Evolutionary conservation across 1,140 invertebrate genomes (phyloP).

Genomic region (Drosophila funebris): DNA sequence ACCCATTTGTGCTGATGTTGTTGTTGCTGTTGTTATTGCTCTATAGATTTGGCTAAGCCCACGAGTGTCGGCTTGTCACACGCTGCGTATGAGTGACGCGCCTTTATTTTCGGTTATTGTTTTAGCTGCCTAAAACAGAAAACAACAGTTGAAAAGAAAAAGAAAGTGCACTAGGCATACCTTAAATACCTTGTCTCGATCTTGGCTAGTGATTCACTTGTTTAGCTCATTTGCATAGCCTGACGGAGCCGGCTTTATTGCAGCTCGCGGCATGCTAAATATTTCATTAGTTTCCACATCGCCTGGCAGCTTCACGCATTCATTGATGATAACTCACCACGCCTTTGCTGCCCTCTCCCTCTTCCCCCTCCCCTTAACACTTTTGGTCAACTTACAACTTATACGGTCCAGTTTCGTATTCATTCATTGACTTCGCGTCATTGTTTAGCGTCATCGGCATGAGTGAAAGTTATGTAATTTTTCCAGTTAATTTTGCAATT

Average conservation of each 20-base stretch:
- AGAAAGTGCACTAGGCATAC: constrained; percentile 74
- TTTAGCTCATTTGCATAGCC: constrained; percentile 63
- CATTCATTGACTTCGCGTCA: constrained; percentile 62
- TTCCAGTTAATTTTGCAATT: constrained; percentile 68
- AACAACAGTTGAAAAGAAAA: constrained; percentile 42
- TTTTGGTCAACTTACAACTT: constrained; percentile 11
- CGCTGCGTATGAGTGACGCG: constrained; percentile 80
- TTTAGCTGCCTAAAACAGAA: constrained; percentile 67
- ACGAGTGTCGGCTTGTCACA: constrained; percentile 72
- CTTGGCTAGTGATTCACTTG: constrained; percentile 66
- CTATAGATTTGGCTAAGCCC: constrained; percentile 59
- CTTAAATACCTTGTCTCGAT: constrained; percentile 34
- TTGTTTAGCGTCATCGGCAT: constrained; percentile 51
- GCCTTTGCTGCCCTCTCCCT: not conserved
- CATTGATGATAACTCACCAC: constrained; percentile 55
- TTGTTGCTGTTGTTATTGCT: constrained; percentile 43
- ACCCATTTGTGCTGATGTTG: constrained; percentile 42
- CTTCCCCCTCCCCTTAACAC: constrained; percentile 15
- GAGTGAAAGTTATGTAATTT: constrained; percentile 80
- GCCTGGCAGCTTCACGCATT: constrained; percentile 24
- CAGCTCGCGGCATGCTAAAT: constrained; percentile 41
- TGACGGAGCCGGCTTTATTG: constrained; percentile 16
- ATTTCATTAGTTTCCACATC: constrained; percentile 22
- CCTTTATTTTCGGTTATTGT: constrained; percentile 81
- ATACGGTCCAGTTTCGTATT: constrained; percentile 67